Percentiles rank a stretch among this genome's conserved stretches.
These are phyloP conservation scores for Acarapis woodi DNA, from an alignment of 1,140 invertebrate genomes.

Conservation along the genomic window DNA sequence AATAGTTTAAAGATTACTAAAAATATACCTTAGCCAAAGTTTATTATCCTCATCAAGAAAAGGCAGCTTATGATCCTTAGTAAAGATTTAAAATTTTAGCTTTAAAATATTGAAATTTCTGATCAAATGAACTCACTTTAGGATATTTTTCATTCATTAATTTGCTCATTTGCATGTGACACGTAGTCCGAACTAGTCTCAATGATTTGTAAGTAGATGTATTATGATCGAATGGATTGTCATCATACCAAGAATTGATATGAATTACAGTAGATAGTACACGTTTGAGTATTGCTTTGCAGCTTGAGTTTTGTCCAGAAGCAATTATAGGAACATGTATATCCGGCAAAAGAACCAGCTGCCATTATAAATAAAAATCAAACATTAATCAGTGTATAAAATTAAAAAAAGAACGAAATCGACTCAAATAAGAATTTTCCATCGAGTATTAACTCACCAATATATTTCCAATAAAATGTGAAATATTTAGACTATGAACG, in stretches of 20 bases:
- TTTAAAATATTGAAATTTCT: too few species aligned
- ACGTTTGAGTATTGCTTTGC: conserved; percentile 5
- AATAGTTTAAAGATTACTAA: too few species aligned
- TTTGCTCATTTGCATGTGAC: conserved; percentile 5
- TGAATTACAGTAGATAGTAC: conserved; percentile 6
- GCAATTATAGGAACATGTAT: conserved; percentile 6
- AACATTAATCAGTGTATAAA: too few species aligned
- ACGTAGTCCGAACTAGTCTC: conserved; percentile 3
- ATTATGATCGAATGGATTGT: conserved; percentile 8
- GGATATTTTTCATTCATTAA: conserved; percentile 6
- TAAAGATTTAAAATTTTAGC: too few species aligned
- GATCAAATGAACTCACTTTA: too few species aligned
- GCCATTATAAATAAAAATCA: too few species aligned
- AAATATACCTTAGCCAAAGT: conserved; percentile 1
- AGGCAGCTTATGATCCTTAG: too few species aligned
- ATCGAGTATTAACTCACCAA: too few species aligned
- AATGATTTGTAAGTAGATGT: conserved; percentile 5
- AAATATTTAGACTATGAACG: conserved; percentile 8
- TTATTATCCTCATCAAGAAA: too few species aligned
- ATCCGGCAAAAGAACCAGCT: conserved; percentile 5
- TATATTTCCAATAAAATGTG: conserved; percentile 10
- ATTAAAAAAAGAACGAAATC: too few species aligned
- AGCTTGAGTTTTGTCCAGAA: conserved; percentile 3
- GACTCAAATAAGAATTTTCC: too few species aligned
- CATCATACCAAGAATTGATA: conserved; percentile 7